These are phyloP conservation scores for Aurelia sp. DNA, from an alignment of 30 jellyfish, hydroid and myxozoan species.

Conservation along the genomic window DNA sequence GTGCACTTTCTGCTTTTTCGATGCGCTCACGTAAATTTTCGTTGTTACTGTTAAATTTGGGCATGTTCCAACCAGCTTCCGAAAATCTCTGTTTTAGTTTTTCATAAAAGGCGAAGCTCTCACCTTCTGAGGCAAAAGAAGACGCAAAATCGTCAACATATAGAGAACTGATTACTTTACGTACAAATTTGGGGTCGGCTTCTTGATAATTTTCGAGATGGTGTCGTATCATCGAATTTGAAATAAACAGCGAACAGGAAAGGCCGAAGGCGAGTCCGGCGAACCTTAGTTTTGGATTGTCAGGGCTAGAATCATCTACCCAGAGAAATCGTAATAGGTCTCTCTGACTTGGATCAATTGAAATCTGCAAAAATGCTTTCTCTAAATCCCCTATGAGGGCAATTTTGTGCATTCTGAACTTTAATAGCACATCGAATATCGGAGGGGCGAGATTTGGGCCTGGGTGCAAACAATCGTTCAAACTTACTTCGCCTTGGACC, in stretches of 20 bases:
- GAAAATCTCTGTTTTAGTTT: slow-evolving; percentile 10
- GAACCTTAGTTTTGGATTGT: slow-evolving; percentile 11
- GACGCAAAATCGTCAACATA: slow-evolving; percentile 30
- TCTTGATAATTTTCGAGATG: slow-evolving; percentile 13
- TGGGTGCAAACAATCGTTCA: slow-evolving; percentile 29
- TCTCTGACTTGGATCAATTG: slow-evolving; percentile 10
- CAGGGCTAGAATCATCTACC: slow-evolving; percentile 20
- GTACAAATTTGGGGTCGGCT: slow-evolving; percentile 21
- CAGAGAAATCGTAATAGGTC: slow-evolving; percentile 34
- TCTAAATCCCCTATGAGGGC: slow-evolving; percentile 46
- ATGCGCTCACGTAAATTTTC: background rate
- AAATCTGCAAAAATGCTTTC: slow-evolving; percentile 45
- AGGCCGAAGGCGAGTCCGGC: slow-evolving; percentile 57
- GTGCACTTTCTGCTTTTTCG: background rate
- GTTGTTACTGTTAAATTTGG: slow-evolving; percentile 50
- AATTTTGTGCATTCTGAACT: slow-evolving; percentile 24
- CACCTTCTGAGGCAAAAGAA: background rate
- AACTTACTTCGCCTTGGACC: slow-evolving; percentile 13
- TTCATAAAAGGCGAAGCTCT: slow-evolving; percentile 7
- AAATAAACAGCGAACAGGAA: slow-evolving; percentile 38
- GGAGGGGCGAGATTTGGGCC: slow-evolving; percentile 45
- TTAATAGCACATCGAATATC: slow-evolving; percentile 19
- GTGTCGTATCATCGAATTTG: slow-evolving; percentile 35
- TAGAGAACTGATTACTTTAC: slow-evolving; percentile 27
- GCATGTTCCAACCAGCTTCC: slow-evolving; percentile 36